phyloP scores from a whole-genome alignment of 1,140 invertebrate genomes.

The Batillaria attramentaria region DNA sequence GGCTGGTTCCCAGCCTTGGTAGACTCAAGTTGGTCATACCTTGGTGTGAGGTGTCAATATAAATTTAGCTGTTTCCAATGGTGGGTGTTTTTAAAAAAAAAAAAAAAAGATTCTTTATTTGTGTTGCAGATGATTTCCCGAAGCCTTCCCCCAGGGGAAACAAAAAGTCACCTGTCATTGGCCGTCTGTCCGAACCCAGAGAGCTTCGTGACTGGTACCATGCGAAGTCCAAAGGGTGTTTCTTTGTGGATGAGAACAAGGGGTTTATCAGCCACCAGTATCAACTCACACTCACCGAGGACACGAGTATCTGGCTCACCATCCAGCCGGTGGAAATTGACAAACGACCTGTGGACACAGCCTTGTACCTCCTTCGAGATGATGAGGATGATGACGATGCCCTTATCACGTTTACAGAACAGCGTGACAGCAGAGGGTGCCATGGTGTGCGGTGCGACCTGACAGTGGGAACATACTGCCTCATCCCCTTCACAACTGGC shows the following conservation, averaged over 20 bases:
- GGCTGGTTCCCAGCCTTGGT: too few species aligned
- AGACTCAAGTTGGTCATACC: too few species aligned
- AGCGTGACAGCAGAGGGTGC: constrained; percentile 65
- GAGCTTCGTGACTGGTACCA: constrained; percentile 54
- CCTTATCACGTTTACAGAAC: constrained; percentile 62
- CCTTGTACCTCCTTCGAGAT: constrained; percentile 56
- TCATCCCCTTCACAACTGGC: constrained; percentile 69
- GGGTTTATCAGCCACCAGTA: constrained; percentile 61
- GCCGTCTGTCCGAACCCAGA: constrained; percentile 17
- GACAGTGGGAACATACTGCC: constrained; percentile 55
- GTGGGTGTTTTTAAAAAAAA: too few species aligned
- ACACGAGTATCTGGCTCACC: constrained; percentile 62
- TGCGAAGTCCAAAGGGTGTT: constrained; percentile 59
- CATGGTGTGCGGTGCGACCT: constrained; percentile 62
- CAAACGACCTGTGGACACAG: constrained; percentile 58
- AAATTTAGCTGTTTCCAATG: too few species aligned
- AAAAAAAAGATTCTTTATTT: too few species aligned
- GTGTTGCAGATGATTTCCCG: constrained; percentile 59
- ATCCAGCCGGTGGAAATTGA: constrained; percentile 57
- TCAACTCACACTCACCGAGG: constrained; percentile 55
- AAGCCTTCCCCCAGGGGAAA: constrained; percentile 51
- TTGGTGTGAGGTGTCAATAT: too few species aligned
- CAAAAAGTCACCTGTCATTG: constrained; percentile 29
- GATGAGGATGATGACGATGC: constrained; percentile 44
- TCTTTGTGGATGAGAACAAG: constrained; percentile 66